Evolutionary conservation across 2,797 vertebrate genomes (phyloP).

Genomic region (Muscicapa comitata): DNA sequence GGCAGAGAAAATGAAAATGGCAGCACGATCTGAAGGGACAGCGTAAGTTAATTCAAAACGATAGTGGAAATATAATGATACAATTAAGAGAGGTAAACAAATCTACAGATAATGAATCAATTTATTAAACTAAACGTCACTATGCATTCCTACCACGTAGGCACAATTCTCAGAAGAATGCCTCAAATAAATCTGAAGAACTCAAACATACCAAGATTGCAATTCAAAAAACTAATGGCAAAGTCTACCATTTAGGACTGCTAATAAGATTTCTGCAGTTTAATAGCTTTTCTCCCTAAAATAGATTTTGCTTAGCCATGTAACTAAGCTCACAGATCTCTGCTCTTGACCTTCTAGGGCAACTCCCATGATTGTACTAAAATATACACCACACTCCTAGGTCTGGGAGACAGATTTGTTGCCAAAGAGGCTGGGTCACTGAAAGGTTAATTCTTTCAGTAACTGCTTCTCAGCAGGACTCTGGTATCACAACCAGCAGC

Average conservation of each 20-base stretch:
- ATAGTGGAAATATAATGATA: conserved; percentile 1
- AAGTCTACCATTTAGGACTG: background rate
- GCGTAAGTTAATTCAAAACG: background rate
- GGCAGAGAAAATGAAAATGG: conserved; percentile 12
- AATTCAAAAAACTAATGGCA: background rate
- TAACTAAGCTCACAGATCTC: background rate
- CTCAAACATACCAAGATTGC: background rate
- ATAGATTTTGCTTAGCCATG: background rate
- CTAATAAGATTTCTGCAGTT: conserved; percentile 8
- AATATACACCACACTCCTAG: background rate
- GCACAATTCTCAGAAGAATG: conserved; percentile 1
- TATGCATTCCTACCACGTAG: background rate
- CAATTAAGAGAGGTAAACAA: conserved; percentile 22
- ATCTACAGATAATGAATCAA: conserved; percentile 21
- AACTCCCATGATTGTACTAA: background rate
- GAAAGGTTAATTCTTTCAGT: background rate
- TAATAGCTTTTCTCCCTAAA: conserved; percentile 12
- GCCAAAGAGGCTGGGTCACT: background rate
- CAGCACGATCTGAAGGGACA: background rate
- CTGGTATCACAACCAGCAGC: background rate
- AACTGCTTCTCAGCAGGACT: background rate
- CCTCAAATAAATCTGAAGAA: background rate
- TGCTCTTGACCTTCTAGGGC: background rate
- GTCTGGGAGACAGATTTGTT: background rate
- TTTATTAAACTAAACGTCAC: conserved; percentile 22